A percentile compares a stretch with the other conserved stretches of the same genome.
Evolutionary conservation across 2,113 vertebrate species (phyloP).

Genomic region (Heliornis fulica): DNA sequence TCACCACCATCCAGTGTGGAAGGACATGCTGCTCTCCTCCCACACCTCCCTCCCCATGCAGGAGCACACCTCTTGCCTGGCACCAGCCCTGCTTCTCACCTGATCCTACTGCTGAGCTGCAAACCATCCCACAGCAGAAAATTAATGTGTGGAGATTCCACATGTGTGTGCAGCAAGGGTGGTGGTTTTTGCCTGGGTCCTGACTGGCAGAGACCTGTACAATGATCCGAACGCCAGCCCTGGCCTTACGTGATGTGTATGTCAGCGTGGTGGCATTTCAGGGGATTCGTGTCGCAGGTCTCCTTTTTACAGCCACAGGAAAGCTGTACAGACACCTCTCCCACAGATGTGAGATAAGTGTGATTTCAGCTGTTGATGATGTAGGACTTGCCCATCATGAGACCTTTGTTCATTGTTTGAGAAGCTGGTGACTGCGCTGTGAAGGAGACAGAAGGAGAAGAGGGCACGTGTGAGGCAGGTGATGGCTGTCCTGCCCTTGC

Average conservation of each 20-base stretch:
- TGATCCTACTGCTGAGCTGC: not conserved
- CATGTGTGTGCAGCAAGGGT: not conserved
- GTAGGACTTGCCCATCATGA: not conserved
- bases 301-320: not conserved
- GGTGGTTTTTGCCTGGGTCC: not conserved
- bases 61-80: not conserved
- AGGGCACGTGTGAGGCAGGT: not conserved
- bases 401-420: not conserved
- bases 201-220: not conserved
- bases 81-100: not conserved
- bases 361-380: not conserved
- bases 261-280: not conserved
- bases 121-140: not conserved
- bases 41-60: not conserved
- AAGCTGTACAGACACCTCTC: not conserved
- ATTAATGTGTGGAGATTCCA: not conserved
- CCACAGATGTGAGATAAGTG: not conserved
- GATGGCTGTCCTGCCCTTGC: not conserved
- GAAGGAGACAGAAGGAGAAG: not conserved
- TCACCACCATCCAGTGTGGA: accelerated
- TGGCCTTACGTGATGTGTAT: not conserved
- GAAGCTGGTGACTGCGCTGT: not conserved
- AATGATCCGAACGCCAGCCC: not conserved
- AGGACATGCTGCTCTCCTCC: not conserved
- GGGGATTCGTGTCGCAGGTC: not conserved